A percentile compares a stretch with the other conserved stretches of the same genome.
Conservation (phyloP, 2,888 invertebrate genomes). For the Leptura quadrifasciata region DNA sequence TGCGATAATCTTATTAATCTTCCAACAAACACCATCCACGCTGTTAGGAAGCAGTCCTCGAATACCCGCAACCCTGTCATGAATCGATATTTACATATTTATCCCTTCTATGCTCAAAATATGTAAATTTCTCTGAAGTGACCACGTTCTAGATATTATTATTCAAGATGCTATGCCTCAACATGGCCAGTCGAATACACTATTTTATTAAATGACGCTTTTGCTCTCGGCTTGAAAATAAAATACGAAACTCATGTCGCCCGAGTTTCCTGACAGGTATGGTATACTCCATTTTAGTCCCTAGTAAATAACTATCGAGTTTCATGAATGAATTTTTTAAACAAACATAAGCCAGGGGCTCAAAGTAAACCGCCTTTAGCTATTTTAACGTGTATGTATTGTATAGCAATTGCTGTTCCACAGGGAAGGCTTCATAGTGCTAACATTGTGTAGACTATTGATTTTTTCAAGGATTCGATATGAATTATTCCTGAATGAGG, state of each 20-base stretch:
- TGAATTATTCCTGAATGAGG: background rate
- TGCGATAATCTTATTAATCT: constrained; percentile 26
- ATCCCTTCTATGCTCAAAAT: constrained; percentile 2
- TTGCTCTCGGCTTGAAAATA: background rate
- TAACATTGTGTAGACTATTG: background rate
- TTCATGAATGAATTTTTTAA: background rate
- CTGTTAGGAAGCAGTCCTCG: background rate
- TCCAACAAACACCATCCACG: constrained; percentile 14
- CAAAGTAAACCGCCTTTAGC: background rate
- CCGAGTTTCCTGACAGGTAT: too few species aligned
- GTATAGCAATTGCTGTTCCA: background rate
- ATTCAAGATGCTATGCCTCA: background rate
- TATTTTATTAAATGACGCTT: background rate
- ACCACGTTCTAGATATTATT: constrained; percentile 3
- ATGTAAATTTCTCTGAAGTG: constrained; percentile 16
- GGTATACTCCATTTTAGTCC: background rate
- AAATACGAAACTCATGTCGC: background rate
- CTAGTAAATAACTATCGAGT: background rate
- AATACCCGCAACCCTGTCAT: constrained; percentile 12
- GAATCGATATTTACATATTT: constrained; percentile 23
- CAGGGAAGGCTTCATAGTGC: background rate
- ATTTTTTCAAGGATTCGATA: background rate
- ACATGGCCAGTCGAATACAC: background rate
- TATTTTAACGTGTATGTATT: background rate
- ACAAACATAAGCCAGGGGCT: background rate